phyloP scores from a whole-genome alignment of 2,797 vertebrate species.

The Picus viridis region DNA sequence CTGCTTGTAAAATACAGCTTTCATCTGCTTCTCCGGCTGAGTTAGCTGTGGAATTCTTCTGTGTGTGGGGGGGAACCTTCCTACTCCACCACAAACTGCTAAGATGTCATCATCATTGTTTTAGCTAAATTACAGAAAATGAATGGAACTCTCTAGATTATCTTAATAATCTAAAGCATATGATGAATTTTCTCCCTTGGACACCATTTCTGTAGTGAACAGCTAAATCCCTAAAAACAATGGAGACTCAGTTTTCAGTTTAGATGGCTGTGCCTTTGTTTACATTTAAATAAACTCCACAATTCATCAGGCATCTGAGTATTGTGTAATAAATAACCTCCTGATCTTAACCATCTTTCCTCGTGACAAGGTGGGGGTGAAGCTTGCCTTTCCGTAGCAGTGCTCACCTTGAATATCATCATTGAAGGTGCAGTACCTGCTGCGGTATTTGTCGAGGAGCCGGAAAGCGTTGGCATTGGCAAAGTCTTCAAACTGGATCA shows the following conservation, averaged over 20 bases:
- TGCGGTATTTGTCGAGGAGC: slow-evolving; percentile 94
- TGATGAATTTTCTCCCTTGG: neutral
- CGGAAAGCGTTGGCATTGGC: slow-evolving; percentile 97
- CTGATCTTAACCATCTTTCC: neutral
- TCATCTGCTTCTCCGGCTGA: too few species aligned
- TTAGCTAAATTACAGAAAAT: neutral
- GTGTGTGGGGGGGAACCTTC: too few species aligned
- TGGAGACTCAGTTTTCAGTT: neutral
- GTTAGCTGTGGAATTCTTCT: too few species aligned
- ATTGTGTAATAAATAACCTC: neutral
- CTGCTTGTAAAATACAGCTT: too few species aligned
- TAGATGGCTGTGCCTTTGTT: neutral
- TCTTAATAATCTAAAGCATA: slow-evolving; percentile 1
- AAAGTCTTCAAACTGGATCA: slow-evolving; percentile 99
- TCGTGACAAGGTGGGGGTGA: neutral
- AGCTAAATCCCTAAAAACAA: neutral
- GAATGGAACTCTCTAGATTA: neutral
- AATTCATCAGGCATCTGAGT: neutral
- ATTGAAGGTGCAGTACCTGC: slow-evolving; percentile 94
- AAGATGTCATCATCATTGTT: neutral
- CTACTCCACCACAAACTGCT: too few species aligned
- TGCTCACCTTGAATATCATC: slow-evolving; percentile 96
- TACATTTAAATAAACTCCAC: neutral
- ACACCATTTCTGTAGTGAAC: neutral
- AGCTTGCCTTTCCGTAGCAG: slow-evolving; percentile 69